Evolutionary conservation across 2,888 invertebrate genomes (phyloP), one percentile per base, ranked within the genome.

Genomic region (Drosophila cracens): DNA sequence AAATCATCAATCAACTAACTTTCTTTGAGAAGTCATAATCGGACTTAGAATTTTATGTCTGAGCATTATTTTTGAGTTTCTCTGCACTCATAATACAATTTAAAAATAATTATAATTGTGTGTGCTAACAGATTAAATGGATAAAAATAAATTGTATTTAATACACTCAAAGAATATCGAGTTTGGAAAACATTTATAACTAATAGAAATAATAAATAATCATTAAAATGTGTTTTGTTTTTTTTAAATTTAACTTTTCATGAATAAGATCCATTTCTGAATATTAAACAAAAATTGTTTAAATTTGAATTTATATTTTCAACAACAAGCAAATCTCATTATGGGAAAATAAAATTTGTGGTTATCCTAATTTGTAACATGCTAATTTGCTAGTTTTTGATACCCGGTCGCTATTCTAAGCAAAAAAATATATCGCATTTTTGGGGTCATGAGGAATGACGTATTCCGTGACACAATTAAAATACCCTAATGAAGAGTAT

Each of bases 401-500:
- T 46, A 25, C 16, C 16, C 16, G 8, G 16, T 46, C 25, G 1
- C 2, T 21, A 4, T 25, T 16, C 13, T 21, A 46, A 21, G 16
- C 21, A 46, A 25, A 13, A 21, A 21, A 7, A 21, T 25, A 25
- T 16, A 4, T 13, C 2, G 7, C 7, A 25, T 46, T 16, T 46
- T 16, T 25, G 8, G 16, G 16, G 8, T 16, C 25, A 46, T 25
- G 43, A 6, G 43, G 1, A 43, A 11, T 43, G 4, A 46, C 29
- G 53, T 36, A 29, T 34, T 16, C 10, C 10, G 13, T 25, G 21
- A 7, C 8, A 8, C 13, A 36, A 18, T 52, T 21, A 0, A 38
- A 8, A 18, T 36, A n/a, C 40, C 6, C 21, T 16, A 2, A 1
- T 31, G 8, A 21, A 70, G 69, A 38, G 69, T 27, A 69, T 59